Conservation (phyloP, 2,888 invertebrate species). For the Agriotes lineatus region DNA sequence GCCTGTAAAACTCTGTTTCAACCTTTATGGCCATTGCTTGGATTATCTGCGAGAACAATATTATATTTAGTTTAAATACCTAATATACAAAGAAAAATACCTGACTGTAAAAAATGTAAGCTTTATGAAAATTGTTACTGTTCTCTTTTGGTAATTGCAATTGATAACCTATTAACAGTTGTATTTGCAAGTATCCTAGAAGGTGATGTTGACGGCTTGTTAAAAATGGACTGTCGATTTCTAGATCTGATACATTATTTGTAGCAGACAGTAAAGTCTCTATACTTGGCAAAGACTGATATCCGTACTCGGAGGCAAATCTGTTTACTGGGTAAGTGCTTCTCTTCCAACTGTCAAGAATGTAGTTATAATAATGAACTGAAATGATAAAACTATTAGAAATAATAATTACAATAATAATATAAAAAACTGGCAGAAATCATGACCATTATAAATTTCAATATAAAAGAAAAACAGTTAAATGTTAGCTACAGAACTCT, state of each 20-base stretch:
- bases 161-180: constrained; percentile 73
- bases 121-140: constrained; percentile 71
- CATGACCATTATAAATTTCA: no score
- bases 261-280: constrained; percentile 75
- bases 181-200: constrained; percentile 76
- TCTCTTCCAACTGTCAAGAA: constrained; percentile 84
- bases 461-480: no score
- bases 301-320: constrained; percentile 96
- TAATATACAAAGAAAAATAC: no score
- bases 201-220: constrained; percentile 90
- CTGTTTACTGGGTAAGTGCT: constrained; percentile 83
- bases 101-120: constrained; percentile 88
- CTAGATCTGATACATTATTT: constrained; percentile 67
- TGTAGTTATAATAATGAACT: constrained; percentile 93
- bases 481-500: no score
- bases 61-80: no score
- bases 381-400: no score
- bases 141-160: constrained; percentile 72
- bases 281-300: constrained; percentile 88
- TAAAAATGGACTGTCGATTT: constrained; percentile 72
- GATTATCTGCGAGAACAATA: no score
- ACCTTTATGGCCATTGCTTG: constrained; percentile 92
- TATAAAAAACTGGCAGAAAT: no score
- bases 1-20: constrained; percentile 87
- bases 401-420: no score